Evolutionary conservation across 2,888 invertebrate species (phyloP).

Genomic region (Tiliacea citrago): DNA sequence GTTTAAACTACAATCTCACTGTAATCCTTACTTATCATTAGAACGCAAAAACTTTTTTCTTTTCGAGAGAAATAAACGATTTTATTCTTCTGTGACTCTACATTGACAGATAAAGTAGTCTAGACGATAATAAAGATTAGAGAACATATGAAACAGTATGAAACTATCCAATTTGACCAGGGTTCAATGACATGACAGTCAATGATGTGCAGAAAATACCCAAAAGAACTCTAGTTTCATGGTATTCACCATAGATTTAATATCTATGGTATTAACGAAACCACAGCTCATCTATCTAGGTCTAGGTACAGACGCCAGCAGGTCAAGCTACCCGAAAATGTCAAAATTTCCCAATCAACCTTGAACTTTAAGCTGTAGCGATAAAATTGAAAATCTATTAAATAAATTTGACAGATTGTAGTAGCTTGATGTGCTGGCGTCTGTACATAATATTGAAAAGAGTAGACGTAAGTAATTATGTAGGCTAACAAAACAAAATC

Average conservation of each 20-base stretch:
- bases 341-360: too few relatives aligned
- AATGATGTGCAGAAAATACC: not conserved
- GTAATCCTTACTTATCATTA: not conserved
- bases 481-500: slow-evolving; percentile 2
- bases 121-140: slow-evolving; percentile 1
- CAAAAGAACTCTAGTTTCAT: not conserved
- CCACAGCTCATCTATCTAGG: not conserved
- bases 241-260: not conserved
- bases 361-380: too few relatives aligned
- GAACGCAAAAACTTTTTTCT: too few relatives aligned
- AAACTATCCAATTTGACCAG: not conserved
- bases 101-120: not conserved
- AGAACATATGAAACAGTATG: not conserved
- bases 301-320: too few relatives aligned
- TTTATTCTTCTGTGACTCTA: not conserved
- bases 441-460: not conserved
- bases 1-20: not conserved
- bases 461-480: too few relatives aligned
- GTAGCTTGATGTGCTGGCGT: too few relatives aligned
- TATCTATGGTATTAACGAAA: not conserved
- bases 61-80: not conserved
- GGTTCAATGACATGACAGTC: not conserved
- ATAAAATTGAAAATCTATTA: too few relatives aligned
- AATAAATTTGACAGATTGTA: too few relatives aligned
- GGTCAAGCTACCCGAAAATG: too few relatives aligned